These are phyloP conservation scores for Neodontobutis hainanensis DNA, from an alignment of 2,113 vertebrate species.

Conservation along the genomic window DNA sequence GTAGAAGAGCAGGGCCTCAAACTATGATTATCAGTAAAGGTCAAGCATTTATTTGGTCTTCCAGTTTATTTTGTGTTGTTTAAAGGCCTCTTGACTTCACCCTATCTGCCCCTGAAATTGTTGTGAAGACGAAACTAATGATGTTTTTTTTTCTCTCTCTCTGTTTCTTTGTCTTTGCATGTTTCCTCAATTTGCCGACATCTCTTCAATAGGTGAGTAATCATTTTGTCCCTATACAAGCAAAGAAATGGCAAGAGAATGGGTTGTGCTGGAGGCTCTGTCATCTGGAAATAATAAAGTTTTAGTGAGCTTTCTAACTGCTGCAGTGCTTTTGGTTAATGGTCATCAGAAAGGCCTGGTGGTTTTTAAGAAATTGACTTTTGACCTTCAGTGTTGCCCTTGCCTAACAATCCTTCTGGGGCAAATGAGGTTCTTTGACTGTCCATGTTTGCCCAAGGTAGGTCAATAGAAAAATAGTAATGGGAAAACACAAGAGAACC, in stretches of 20 bases:
- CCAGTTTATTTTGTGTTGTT: background rate
- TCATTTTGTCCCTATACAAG: background rate
- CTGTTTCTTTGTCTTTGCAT: background rate
- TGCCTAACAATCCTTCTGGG: background rate
- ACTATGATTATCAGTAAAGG: background rate
- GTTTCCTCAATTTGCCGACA: constrained; percentile 7
- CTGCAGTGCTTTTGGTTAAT: constrained; percentile 2
- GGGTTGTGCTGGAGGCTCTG: constrained; percentile 7
- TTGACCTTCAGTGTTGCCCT: background rate
- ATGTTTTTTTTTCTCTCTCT: constrained; percentile 7
- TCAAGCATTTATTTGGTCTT: background rate
- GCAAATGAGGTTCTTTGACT: background rate
- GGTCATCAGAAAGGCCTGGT: background rate
- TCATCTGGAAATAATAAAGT: constrained; percentile 15
- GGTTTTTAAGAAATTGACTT: background rate
- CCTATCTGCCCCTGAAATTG: constrained; percentile 16
- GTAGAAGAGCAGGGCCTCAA: background rate
- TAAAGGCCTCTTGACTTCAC: constrained; percentile 14
- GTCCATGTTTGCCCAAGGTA: background rate
- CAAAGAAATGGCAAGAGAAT: background rate
- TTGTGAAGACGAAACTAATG: constrained; percentile 17
- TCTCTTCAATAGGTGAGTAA: constrained; percentile 71
- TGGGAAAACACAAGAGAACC: too few species aligned
- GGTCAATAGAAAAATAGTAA: too few species aligned
- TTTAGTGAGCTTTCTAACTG: background rate